Percentiles rank a stretch among this genome's conserved stretches.
Evolutionary conservation across 2,797 vertebrate species (phyloP).

Genomic region (Karalla daura): DNA sequence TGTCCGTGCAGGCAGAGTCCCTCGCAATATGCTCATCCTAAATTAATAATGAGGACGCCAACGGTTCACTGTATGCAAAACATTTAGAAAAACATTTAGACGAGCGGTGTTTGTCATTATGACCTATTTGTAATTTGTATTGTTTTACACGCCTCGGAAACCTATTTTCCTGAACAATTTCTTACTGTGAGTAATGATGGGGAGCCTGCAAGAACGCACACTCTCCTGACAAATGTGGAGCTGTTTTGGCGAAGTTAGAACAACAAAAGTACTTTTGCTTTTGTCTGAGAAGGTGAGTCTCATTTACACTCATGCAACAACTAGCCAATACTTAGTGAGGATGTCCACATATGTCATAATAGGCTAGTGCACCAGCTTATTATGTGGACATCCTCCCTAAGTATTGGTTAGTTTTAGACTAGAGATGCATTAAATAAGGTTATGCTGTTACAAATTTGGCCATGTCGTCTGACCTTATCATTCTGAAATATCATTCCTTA

Average conservation of each 20-base stretch:
- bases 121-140: slow-evolving; percentile 18
- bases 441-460: too few relatives aligned
- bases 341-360: too few relatives aligned
- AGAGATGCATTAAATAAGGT: too few relatives aligned
- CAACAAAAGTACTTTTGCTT: background rate
- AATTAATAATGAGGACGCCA: slow-evolving; percentile 62
- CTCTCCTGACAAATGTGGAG: background rate
- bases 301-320: background rate
- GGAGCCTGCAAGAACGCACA: background rate
- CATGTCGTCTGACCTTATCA: too few relatives aligned
- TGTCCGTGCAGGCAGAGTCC: slow-evolving; percentile 40
- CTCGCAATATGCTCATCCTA: slow-evolving; percentile 53
- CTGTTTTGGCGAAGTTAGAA: background rate
- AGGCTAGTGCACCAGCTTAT: too few relatives aligned
- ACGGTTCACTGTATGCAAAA: slow-evolving; percentile 42
- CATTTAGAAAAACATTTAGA: slow-evolving; percentile 22
- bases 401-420: too few relatives aligned
- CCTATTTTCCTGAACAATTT: background rate
- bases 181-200: background rate
- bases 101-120: slow-evolving; percentile 9
- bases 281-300: background rate
- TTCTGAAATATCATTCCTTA: too few relatives aligned
- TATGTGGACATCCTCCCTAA: too few relatives aligned
- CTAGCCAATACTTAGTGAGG: too few relatives aligned
- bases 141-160: background rate